Conservation (phyloP, 2,113 vertebrate species). For the Hyla sarda region DNA sequence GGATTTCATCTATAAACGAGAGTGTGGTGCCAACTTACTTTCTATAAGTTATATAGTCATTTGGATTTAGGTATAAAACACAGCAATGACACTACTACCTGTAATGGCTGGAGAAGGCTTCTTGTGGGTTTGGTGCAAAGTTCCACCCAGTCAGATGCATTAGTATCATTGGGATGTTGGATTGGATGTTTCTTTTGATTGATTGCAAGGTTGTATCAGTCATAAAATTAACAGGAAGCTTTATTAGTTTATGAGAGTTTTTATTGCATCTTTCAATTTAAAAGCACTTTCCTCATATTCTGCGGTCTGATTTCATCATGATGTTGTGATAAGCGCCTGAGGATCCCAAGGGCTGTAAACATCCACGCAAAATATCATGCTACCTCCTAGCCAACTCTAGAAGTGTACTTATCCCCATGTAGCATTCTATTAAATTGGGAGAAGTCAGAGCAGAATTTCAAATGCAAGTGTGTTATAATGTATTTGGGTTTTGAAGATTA, state of each 20-base stretch:
- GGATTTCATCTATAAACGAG: neutral
- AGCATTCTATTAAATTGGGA: neutral
- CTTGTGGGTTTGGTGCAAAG: slow-evolving; percentile 32
- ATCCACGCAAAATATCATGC: neutral
- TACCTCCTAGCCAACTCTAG: slow-evolving; percentile 1
- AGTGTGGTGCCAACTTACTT: neutral
- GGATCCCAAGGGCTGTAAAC: slow-evolving; percentile 19
- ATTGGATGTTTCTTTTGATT: slow-evolving; percentile 39
- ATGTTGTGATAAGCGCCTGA: slow-evolving; percentile 36
- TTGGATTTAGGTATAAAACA: neutral
- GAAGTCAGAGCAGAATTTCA: too few relatives aligned
- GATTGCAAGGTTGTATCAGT: slow-evolving; percentile 52
- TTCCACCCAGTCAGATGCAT: slow-evolving; percentile 8
- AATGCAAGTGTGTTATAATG: neutral
- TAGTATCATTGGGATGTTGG: slow-evolving; percentile 17
- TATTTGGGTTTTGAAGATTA: neutral
- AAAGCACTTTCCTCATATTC: slow-evolving; percentile 57
- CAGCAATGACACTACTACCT: slow-evolving; percentile 13
- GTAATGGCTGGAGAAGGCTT: slow-evolving; percentile 20
- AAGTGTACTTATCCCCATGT: neutral
- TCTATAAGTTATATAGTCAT: neutral
- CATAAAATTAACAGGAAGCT: slow-evolving; percentile 60
- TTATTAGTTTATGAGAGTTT: slow-evolving; percentile 55
- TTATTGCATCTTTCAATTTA: slow-evolving; percentile 60
- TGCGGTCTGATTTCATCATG: slow-evolving; percentile 52